These are phyloP conservation scores for Volucella zonaria DNA, from an alignment of 2,888 invertebrate genomes.

Conservation along the genomic window DNA sequence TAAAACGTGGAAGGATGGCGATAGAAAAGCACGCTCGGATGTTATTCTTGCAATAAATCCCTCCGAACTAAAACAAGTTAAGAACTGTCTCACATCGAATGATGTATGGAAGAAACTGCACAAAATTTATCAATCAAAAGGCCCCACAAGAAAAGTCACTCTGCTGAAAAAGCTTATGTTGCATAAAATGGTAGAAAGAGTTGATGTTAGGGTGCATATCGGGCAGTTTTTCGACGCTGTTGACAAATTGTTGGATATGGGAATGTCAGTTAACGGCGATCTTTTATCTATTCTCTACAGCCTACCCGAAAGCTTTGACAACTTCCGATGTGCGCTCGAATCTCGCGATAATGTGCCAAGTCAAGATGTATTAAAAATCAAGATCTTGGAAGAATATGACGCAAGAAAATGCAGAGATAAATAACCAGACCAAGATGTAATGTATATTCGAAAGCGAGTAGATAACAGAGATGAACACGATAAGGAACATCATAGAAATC, in stretches of 20 bases:
- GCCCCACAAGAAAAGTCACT: conserved; percentile 80
- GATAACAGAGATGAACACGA: conserved; percentile 57
- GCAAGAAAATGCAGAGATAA: no score
- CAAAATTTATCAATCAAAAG: conserved; percentile 77
- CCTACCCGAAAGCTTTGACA: no score
- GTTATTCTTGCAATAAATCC: conserved; percentile 27
- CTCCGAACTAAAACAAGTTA: conserved; percentile 19
- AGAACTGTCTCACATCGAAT: conserved; percentile 26
- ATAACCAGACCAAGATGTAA: no score
- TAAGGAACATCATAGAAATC: conserved; percentile 1
- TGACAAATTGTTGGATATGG: conserved; percentile 78
- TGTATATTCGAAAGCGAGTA: no score
- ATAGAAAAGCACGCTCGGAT: no score
- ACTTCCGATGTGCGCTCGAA: no score
- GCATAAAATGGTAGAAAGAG: conserved; percentile 77
- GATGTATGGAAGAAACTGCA: conserved; percentile 78
- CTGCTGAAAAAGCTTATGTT: conserved; percentile 79
- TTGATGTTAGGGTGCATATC: conserved; percentile 78
- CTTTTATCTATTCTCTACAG: no score
- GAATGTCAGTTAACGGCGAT: no score
- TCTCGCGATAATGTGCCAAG: no score
- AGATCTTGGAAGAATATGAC: no score
- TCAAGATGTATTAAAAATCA: no score
- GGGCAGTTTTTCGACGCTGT: conserved; percentile 78
- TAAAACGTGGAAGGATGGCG: neutral